Conservation (phyloP, 2,888 invertebrate species). For the Hoplodrina blanda region DNA sequence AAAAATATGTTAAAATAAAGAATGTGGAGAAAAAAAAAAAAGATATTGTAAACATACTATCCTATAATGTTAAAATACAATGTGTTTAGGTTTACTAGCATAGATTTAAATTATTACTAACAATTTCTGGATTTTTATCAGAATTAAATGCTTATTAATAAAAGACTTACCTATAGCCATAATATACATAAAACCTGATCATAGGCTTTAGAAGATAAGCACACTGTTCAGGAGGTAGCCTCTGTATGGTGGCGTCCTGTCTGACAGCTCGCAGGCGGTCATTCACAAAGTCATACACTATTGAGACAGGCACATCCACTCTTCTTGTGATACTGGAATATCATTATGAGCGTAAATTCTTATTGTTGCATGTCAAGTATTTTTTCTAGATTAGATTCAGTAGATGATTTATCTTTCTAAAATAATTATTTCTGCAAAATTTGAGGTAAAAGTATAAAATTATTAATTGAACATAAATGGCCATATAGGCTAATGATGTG, state of each 20-base stretch:
- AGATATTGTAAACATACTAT: too few species aligned
- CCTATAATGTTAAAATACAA: too few species aligned
- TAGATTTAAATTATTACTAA: too few species aligned
- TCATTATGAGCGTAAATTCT: background rate
- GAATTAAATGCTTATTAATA: background rate
- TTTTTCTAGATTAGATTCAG: background rate
- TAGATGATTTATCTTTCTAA: too few species aligned
- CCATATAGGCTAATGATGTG: too few species aligned
- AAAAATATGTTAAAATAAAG: too few species aligned
- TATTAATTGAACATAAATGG: too few species aligned
- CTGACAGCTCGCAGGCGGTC: conserved; percentile 94
- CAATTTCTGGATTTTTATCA: too few species aligned
- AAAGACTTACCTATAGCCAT: conserved; percentile 92
- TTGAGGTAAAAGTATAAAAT: too few species aligned
- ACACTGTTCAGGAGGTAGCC: conserved; percentile 87
- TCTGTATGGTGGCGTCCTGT: conserved; percentile 95
- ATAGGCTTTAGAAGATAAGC: conserved; percentile 93
- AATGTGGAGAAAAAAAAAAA: too few species aligned
- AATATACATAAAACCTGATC: conserved; percentile 93
- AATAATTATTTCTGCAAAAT: too few species aligned
- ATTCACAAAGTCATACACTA: conserved; percentile 94
- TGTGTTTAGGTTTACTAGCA: too few species aligned
- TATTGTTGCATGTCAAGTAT: background rate
- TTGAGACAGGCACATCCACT: conserved; percentile 74
- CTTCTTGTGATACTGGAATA: conserved; percentile 77